phyloP scores from a whole-genome alignment of 2,888 invertebrate genomes.

The Augiades crinisus region DNA sequence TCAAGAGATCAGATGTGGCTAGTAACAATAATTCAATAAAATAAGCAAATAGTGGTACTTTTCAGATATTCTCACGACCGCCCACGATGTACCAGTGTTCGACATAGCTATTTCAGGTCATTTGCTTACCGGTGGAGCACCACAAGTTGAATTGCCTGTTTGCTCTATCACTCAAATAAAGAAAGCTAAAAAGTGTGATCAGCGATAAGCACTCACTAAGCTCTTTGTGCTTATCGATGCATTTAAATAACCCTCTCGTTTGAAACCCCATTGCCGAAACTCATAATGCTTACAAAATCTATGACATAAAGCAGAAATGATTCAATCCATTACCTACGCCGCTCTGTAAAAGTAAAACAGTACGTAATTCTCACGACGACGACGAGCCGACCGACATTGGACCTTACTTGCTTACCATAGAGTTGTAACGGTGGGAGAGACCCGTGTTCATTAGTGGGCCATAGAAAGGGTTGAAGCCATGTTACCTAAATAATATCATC shows the following conservation, averaged over 20 bases:
- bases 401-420: not conserved
- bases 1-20: no score
- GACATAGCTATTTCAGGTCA: no score
- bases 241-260: slow-evolving; percentile 5
- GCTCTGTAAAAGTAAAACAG: slow-evolving; percentile 9
- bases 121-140: no score
- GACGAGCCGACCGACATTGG: not conserved
- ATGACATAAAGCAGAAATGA: slow-evolving; percentile 19
- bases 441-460: no score
- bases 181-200: not conserved
- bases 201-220: not conserved
- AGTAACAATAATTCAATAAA: no score
- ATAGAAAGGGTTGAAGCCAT: no score
- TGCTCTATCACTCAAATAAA: no score
- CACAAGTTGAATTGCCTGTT: no score
- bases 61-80: no score
- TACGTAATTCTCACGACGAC: not conserved
- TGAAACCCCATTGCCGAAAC: not conserved
- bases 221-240: not conserved
- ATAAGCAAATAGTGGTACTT: no score
- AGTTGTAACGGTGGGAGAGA: not conserved
- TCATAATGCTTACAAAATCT: slow-evolving; percentile 10
- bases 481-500: no score
- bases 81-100: no score
- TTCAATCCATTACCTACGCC: slow-evolving; percentile 21